A percentile compares a stretch with the other conserved stretches of the same genome.
Conservation (phyloP, 2,113 vertebrate genomes). For the Nyctibius bracteatus region DNA sequence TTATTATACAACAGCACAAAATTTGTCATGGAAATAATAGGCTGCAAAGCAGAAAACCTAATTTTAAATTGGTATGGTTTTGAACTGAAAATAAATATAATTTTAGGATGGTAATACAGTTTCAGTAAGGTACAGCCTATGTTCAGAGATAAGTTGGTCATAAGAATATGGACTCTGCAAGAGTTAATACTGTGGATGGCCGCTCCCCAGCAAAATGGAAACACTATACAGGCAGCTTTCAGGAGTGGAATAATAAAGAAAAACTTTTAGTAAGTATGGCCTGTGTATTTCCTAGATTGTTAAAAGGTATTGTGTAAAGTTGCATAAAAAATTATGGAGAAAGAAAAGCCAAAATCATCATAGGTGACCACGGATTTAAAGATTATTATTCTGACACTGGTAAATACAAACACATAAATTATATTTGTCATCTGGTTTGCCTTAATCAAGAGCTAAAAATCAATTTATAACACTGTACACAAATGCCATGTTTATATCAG, state of each 20-base stretch:
- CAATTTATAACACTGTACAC: conserved; percentile 77
- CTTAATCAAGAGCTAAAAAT: conserved; percentile 86
- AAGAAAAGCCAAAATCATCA: neutral
- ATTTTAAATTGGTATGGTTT: neutral
- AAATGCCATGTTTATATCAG: conserved; percentile 72
- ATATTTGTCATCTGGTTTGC: conserved; percentile 81
- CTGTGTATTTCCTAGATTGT: neutral
- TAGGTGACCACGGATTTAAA: conserved; percentile 21
- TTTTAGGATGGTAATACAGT: neutral
- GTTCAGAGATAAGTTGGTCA: neutral
- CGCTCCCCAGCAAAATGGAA: neutral
- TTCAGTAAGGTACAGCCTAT: neutral
- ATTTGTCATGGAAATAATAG: neutral
- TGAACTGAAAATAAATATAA: neutral
- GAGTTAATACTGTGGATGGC: neutral
- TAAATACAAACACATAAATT: conserved; percentile 46
- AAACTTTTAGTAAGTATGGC: neutral
- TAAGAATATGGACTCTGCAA: neutral
- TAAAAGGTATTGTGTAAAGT: neutral
- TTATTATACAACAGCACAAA: neutral
- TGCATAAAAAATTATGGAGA: neutral
- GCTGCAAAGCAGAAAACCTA: neutral
- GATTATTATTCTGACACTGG: conserved; percentile 4
- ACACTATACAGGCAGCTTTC: neutral
- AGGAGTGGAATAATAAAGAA: neutral